These are phyloP conservation scores for Labeo rohita DNA, from an alignment of 2,113 vertebrate genomes.

Conservation along the genomic window DNA sequence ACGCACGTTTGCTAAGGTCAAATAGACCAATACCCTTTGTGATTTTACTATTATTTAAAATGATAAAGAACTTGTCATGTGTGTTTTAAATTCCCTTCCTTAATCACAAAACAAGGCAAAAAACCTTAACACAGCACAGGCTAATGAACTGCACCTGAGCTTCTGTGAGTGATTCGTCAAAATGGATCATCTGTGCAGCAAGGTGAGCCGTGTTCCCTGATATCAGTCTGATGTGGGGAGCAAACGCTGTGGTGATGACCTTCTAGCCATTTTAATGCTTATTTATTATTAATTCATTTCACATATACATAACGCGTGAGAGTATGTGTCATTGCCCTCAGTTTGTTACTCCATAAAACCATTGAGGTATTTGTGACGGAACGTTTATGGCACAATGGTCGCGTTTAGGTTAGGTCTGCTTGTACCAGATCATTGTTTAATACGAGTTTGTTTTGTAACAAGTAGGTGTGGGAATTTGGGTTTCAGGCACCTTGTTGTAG, in stretches of 20 bases:
- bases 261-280: not conserved
- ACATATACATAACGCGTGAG: not conserved
- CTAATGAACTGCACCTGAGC: constrained; percentile 43
- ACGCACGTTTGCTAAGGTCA: not conserved
- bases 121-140: not conserved
- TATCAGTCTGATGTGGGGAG: not conserved
- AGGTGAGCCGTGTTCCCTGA: constrained; percentile 14
- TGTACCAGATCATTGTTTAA: constrained; percentile 51
- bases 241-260: not conserved
- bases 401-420: not conserved
- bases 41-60: not conserved
- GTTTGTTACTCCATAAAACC: constrained; percentile 58
- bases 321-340: constrained; percentile 39
- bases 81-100: not conserved
- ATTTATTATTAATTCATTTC: not conserved
- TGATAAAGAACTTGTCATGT: not conserved
- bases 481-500: constrained; percentile 69
- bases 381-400: not conserved
- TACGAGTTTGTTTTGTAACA: constrained; percentile 60
- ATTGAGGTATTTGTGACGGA: constrained; percentile 29
- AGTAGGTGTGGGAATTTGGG: constrained; percentile 64
- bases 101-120: not conserved
- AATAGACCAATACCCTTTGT: not conserved
- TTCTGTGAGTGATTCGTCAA: not conserved
- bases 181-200: constrained; percentile 45